Percentiles rank a stretch among this genome's conserved stretches.
phyloP scores from a whole-genome alignment of 2,797 vertebrate genomes.

The Cirrhinus molitorella region DNA sequence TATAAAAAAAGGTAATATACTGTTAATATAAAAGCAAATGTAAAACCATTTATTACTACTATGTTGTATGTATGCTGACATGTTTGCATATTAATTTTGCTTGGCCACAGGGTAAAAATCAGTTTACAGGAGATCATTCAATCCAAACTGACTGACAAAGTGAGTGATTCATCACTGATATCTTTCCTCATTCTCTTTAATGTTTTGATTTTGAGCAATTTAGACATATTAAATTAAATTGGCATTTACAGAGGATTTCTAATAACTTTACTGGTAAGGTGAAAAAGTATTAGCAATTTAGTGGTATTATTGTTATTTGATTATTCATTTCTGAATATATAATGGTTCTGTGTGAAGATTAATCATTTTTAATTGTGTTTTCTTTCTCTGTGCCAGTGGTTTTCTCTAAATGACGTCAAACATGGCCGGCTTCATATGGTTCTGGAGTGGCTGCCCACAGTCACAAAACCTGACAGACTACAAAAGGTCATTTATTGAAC shows the following conservation, averaged over 20 bases:
- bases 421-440: slow-evolving; percentile 86
- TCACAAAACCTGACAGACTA: slow-evolving; percentile 73
- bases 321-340: no score
- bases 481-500: no score
- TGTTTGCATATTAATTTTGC: not conserved
- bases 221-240: not conserved
- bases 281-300: no score
- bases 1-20: not conserved
- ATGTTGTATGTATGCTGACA: not conserved
- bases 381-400: slow-evolving; percentile 81
- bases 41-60: not conserved
- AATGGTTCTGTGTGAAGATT: no score
- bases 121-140: slow-evolving; percentile 78
- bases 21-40: not conserved
- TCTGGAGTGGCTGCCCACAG: slow-evolving; percentile 83
- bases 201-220: not conserved
- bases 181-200: not conserved
- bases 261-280: no score
- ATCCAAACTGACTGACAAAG: slow-evolving; percentile 83
- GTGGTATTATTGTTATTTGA: no score
- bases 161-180: slow-evolving; percentile 59
- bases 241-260: no score
- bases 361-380: not conserved
- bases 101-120: slow-evolving; percentile 78
- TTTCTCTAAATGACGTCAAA: slow-evolving; percentile 84